phyloP scores from a whole-genome alignment of 2,888 invertebrate genomes.

The Pseudoips prasinana region DNA sequence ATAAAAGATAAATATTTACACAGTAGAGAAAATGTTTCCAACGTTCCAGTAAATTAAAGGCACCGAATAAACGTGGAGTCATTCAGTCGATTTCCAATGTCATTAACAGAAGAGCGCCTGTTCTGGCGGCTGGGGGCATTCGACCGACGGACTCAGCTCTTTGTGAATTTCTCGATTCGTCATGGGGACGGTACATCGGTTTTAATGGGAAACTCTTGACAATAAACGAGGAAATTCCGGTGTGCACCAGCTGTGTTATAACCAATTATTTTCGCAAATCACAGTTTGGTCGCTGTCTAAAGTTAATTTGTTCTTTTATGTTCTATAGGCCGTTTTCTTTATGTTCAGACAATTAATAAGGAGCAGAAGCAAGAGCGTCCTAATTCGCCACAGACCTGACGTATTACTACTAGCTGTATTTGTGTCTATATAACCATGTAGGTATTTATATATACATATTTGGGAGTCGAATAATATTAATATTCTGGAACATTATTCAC shows the following conservation, averaged over 20 bases:
- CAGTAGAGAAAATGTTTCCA: slow-evolving; percentile 22
- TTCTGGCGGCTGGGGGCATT: slow-evolving; percentile 26
- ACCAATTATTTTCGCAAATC: slow-evolving; percentile 62
- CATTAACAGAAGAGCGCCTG: slow-evolving; percentile 41
- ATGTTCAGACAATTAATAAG: too few relatives aligned
- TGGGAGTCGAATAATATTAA: too few relatives aligned
- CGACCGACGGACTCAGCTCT: slow-evolving; percentile 38
- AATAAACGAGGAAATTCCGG: slow-evolving; percentile 67
- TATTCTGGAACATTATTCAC: too few relatives aligned
- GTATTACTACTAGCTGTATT: too few relatives aligned
- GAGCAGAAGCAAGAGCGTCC: too few relatives aligned
- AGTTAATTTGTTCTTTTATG: slow-evolving; percentile 28
- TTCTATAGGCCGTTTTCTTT: too few relatives aligned
- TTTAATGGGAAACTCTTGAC: slow-evolving; percentile 58
- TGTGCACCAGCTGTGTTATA: slow-evolving; percentile 48
- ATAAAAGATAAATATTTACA: too few relatives aligned
- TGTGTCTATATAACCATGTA: too few relatives aligned
- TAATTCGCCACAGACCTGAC: too few relatives aligned
- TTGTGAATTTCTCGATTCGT: slow-evolving; percentile 58
- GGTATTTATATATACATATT: too few relatives aligned
- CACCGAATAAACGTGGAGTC: slow-evolving; percentile 40
- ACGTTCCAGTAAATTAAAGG: slow-evolving; percentile 34
- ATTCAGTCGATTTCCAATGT: slow-evolving; percentile 44
- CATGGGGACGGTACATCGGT: slow-evolving; percentile 47
- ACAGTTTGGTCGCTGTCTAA: slow-evolving; percentile 34